Percentiles rank a stretch among this genome's conserved stretches.
Conservation (phyloP, 2,797 vertebrate species). For the Pseudotriccus pelzelni region DNA sequence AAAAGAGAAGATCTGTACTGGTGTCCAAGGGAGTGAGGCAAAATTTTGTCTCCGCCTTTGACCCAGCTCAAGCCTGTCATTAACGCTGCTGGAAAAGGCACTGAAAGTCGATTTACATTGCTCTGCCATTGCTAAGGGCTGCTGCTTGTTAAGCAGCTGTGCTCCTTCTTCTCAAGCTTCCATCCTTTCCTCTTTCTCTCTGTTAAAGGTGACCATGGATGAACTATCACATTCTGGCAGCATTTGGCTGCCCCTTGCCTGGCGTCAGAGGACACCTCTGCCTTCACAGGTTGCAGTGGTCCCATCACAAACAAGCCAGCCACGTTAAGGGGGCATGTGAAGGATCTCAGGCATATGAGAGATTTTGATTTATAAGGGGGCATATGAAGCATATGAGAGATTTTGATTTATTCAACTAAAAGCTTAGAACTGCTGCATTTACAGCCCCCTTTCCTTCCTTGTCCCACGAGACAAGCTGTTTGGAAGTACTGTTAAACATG, state of each 20-base stretch:
- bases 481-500: not conserved
- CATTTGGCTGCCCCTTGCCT: not conserved
- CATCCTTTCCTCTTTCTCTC: not conserved
- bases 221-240: not conserved
- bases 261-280: not conserved
- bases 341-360: fast-evolving
- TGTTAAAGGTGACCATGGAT: not conserved
- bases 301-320: not conserved
- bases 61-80: not conserved
- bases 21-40: not conserved
- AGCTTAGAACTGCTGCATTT: not conserved
- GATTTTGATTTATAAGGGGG: not conserved
- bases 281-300: not conserved
- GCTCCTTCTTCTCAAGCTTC: not conserved
- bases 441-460: not conserved
- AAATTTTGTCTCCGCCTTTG: not conserved
- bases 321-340: fast-evolving
- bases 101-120: not conserved
- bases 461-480: not conserved
- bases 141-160: not conserved
- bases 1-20: not conserved
- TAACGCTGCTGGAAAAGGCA: not conserved
- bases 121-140: not conserved
- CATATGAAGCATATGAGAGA: not conserved
- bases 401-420: not conserved